A percentile compares a stretch with the other conserved stretches of the same genome.
Conservation (phyloP, 2,797 vertebrate genomes). For the Cyprinella venusta region DNA sequence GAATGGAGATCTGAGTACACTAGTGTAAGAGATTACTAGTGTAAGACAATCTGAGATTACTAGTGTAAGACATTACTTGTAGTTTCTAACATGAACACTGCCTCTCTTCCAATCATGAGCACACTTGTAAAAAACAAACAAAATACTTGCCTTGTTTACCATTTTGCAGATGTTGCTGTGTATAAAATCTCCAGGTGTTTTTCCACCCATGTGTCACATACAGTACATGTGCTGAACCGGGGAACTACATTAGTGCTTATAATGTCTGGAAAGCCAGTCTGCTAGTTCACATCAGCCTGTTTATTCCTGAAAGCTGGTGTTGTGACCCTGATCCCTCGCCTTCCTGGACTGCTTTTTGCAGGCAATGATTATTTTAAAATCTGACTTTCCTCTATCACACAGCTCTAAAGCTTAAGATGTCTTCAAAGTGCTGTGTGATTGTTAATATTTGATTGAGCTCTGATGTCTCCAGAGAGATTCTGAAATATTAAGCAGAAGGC, state of each 20-base stretch:
- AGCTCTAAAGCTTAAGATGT: slow-evolving; percentile 62
- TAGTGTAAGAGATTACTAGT: background rate
- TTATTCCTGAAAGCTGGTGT: background rate
- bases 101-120: background rate
- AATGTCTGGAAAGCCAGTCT: background rate
- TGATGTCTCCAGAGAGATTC: slow-evolving; percentile 68
- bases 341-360: slow-evolving; percentile 31
- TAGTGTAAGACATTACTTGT: slow-evolving; percentile 13
- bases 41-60: background rate
- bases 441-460: slow-evolving; percentile 77
- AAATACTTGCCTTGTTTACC: background rate
- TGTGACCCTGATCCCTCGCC: background rate
- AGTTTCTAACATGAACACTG: slow-evolving; percentile 13
- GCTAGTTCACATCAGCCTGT: background rate
- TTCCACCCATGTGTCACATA: background rate
- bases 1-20: slow-evolving; percentile 13
- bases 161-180: background rate
- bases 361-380: slow-evolving; percentile 34
- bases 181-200: slow-evolving; percentile 7
- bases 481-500: slow-evolving; percentile 74
- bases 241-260: background rate
- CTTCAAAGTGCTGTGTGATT: slow-evolving; percentile 70
- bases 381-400: slow-evolving; percentile 37
- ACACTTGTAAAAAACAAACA: background rate
- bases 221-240: background rate